phyloP scores from a whole-genome alignment of 2,888 invertebrate genomes.

The Orgyia antiqua region DNA sequence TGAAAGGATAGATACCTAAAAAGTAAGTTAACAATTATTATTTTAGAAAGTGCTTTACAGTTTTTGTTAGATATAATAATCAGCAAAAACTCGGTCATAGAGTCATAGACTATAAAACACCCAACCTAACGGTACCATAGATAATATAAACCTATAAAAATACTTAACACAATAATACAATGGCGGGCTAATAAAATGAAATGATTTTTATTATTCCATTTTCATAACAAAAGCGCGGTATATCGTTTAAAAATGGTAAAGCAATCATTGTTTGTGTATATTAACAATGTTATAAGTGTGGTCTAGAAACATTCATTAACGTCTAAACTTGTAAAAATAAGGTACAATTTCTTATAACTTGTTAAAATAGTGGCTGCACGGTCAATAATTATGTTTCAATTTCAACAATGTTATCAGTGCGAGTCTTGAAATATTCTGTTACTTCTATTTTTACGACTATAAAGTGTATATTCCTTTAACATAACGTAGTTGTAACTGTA shows the following conservation, averaged over 20 bases:
- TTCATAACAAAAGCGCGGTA: constrained; percentile 43
- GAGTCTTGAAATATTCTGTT: not conserved
- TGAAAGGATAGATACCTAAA: too few species aligned
- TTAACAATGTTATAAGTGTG: too few species aligned
- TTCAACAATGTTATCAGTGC: constrained; percentile 15
- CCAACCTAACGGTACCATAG: constrained; percentile 34
- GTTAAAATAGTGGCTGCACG: constrained; percentile 26
- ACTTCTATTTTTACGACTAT: not conserved
- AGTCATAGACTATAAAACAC: constrained; percentile 5
- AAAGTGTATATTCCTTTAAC: not conserved
- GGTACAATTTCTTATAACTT: too few species aligned
- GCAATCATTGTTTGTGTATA: too few species aligned
- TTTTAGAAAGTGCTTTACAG: too few species aligned
- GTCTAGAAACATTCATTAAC: too few species aligned
- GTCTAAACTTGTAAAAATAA: too few species aligned
- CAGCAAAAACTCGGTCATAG: constrained; percentile 10
- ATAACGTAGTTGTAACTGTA: not conserved
- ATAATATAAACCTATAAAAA: constrained; percentile 23
- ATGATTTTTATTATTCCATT: constrained; percentile 43
- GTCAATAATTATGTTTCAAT: constrained; percentile 45
- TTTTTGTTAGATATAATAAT: too few species aligned
- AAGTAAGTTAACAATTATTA: too few species aligned
- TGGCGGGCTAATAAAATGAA: constrained; percentile 22
- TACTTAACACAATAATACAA: constrained; percentile 36
- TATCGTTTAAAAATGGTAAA: constrained; percentile 35